phyloP scores from a whole-genome alignment of 2,888 invertebrate genomes.

The Bellardia pandia region DNA sequence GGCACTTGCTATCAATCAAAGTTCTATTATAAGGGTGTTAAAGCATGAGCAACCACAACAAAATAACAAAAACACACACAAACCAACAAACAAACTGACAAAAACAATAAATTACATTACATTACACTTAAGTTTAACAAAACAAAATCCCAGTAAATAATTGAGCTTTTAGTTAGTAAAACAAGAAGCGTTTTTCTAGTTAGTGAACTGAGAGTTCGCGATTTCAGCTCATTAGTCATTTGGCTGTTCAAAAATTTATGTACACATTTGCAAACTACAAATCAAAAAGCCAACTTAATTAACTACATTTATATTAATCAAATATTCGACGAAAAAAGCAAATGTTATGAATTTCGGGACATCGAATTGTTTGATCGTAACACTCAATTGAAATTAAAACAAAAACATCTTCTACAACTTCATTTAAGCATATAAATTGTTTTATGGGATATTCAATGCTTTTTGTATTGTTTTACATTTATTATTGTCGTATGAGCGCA shows the following conservation, averaged over 20 bases:
- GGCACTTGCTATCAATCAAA: conserved; percentile 70
- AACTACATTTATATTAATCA: too few species aligned
- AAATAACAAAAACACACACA: neutral
- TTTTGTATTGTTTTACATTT: conserved; percentile 11
- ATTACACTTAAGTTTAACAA: neutral
- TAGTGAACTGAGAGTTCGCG: too few species aligned
- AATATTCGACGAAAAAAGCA: too few species aligned
- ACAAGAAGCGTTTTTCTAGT: too few species aligned
- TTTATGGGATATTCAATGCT: neutral
- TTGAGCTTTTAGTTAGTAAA: neutral
- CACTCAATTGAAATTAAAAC: too few species aligned
- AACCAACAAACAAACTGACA: neutral
- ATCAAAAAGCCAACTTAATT: too few species aligned
- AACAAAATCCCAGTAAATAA: conserved; percentile 11
- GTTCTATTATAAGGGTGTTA: conserved; percentile 66
- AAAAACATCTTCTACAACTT: too few species aligned
- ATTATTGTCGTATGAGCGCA: neutral
- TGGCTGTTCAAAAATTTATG: too few species aligned
- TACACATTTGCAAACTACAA: too few species aligned
- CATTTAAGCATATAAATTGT: neutral
- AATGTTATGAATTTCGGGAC: too few species aligned
- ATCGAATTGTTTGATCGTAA: too few species aligned
- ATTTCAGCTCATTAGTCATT: too few species aligned
- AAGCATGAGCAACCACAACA: conserved; percentile 62
- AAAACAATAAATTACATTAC: conserved; percentile 4